Evolutionary conservation across 2,888 invertebrate species (phyloP).

Genomic region (Dichetophora obliterata): DNA sequence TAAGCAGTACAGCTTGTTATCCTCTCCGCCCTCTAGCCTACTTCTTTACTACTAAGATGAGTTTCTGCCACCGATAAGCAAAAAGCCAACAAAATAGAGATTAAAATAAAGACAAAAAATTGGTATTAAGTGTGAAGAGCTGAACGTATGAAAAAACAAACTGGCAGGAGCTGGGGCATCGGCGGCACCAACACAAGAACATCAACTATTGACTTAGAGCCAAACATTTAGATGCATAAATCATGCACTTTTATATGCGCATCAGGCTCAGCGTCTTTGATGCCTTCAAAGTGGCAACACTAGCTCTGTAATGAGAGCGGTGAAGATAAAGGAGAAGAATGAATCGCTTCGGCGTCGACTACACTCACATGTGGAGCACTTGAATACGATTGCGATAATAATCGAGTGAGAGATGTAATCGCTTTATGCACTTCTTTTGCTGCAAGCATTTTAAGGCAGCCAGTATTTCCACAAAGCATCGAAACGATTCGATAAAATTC

Average conservation of each 20-base stretch:
- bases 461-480: background rate
- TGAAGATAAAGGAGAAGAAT: no score
- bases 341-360: slow-evolving; percentile 20
- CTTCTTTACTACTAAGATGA: slow-evolving; percentile 51
- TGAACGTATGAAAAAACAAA: background rate
- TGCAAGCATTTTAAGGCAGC: background rate
- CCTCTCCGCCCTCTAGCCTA: slow-evolving; percentile 40
- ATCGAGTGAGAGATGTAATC: slow-evolving; percentile 52
- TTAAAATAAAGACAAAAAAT: background rate
- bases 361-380: slow-evolving; percentile 55
- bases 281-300: background rate
- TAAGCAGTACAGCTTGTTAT: slow-evolving; percentile 3
- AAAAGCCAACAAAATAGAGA: background rate
- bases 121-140: slow-evolving; percentile 10
- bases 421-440: slow-evolving; percentile 5
- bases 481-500: background rate
- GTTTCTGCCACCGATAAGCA: slow-evolving; percentile 56
- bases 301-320: background rate
- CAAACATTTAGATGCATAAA: slow-evolving; percentile 65
- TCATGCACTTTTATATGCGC: slow-evolving; percentile 62
- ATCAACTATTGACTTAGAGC: slow-evolving; percentile 62
- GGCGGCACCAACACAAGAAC: slow-evolving; percentile 48
- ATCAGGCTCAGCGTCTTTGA: slow-evolving; percentile 13
- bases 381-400: slow-evolving; percentile 58
- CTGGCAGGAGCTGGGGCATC: background rate